Percentiles rank a stretch among this genome's conserved stretches.
Conservation (phyloP, 2,113 vertebrate genomes). For the Hippoglossus stenolepis region DNA sequence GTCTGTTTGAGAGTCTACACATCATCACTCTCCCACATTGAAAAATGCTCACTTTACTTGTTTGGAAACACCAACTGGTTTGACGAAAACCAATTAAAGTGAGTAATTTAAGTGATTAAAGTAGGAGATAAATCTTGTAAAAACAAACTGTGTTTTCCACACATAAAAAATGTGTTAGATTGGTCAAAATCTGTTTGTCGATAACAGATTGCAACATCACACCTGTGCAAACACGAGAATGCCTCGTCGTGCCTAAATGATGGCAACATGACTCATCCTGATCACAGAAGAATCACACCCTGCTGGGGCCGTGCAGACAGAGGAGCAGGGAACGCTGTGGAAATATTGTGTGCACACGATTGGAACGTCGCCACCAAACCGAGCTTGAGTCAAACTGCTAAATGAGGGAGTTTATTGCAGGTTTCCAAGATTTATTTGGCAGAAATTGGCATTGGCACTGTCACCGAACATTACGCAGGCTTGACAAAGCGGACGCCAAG, state of each 20-base stretch:
- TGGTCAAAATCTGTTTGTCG: neutral
- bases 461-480: neutral
- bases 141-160: neutral
- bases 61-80: too few relatives aligned
- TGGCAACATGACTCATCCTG: conserved; percentile 24
- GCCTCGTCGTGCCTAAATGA: neutral
- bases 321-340: neutral
- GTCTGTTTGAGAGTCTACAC: too few relatives aligned
- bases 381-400: neutral
- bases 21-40: too few relatives aligned
- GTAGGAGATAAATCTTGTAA: too few relatives aligned
- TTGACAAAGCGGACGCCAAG: conserved; percentile 3
- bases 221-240: neutral
- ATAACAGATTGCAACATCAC: neutral
- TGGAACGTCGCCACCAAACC: neutral
- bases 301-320: conserved; percentile 4
- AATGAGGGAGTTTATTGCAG: conserved; percentile 22
- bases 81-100: too few relatives aligned
- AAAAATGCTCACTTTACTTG: too few relatives aligned
- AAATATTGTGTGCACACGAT: neutral
- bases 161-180: neutral
- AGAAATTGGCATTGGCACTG: neutral
- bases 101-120: too few relatives aligned
- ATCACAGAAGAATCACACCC: conserved; percentile 6
- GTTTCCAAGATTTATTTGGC: conserved; percentile 28